These are phyloP conservation scores for Gallirallus australis DNA, from an alignment of 2,797 vertebrate species.

Conservation along the genomic window DNA sequence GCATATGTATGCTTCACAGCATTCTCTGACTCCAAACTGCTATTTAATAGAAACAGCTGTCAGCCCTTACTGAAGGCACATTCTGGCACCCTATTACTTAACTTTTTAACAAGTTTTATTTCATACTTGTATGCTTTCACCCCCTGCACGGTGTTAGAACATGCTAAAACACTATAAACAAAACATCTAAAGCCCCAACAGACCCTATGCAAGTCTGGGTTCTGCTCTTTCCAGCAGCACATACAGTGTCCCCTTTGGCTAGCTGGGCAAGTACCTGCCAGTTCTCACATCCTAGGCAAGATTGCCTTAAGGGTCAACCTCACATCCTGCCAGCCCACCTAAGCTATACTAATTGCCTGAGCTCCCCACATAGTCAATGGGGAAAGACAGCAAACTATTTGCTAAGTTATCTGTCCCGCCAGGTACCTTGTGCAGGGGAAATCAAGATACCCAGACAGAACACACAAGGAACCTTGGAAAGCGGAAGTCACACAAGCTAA, in stretches of 20 bases:
- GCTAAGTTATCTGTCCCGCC: not conserved
- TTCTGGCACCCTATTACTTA: not conserved
- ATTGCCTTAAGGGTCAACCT: not conserved
- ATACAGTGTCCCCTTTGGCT: not conserved
- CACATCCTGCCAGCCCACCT: not conserved
- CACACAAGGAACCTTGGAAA: not conserved
- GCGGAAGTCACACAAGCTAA: not conserved
- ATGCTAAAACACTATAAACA: not conserved
- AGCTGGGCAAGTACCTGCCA: not conserved
- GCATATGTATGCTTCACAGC: not conserved
- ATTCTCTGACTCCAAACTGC: not conserved
- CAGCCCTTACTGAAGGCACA: not conserved
- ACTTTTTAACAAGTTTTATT: not conserved
- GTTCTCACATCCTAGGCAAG: not conserved
- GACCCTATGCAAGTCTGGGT: not conserved
- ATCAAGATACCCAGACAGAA: not conserved
- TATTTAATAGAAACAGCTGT: not conserved
- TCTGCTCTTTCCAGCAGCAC: not conserved
- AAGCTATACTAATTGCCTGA: not conserved
- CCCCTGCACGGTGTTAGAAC: not conserved
- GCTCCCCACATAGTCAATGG: rapidly evolving
- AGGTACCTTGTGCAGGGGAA: not conserved
- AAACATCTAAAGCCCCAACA: not conserved
- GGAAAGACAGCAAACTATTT: not conserved
- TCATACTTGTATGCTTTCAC: not conserved